Percentiles rank a stretch among this genome's conserved stretches.
phyloP scores from a whole-genome alignment of 2,113 vertebrate genomes.

The Leucosticte australis region DNA sequence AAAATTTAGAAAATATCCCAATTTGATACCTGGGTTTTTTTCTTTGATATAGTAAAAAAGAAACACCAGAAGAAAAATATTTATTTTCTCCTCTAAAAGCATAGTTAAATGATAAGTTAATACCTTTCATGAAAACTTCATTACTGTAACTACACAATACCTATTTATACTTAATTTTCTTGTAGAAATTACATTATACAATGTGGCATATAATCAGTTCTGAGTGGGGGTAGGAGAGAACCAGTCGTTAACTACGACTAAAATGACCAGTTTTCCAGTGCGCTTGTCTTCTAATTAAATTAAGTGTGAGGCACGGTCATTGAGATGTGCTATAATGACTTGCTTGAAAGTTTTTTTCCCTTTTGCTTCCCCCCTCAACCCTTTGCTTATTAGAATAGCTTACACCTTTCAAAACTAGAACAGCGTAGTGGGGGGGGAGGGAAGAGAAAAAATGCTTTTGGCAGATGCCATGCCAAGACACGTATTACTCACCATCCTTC shows the following conservation, averaged over 20 bases:
- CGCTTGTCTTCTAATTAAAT: slow-evolving; percentile 57
- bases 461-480: slow-evolving; percentile 4
- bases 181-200: slow-evolving; percentile 29
- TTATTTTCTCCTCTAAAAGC: neutral
- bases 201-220: neutral
- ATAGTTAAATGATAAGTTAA: slow-evolving; percentile 6
- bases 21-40: neutral
- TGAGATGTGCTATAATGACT: slow-evolving; percentile 19
- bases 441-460: neutral
- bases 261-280: slow-evolving; percentile 44
- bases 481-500: neutral
- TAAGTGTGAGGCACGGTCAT: neutral
- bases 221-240: neutral
- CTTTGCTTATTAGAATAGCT: neutral
- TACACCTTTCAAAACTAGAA: slow-evolving; percentile 15
- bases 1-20: neutral
- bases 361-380: neutral
- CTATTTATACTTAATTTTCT: slow-evolving; percentile 6
- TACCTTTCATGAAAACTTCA: slow-evolving; percentile 11
- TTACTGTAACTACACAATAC: slow-evolving; percentile 13
- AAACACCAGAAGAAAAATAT: neutral
- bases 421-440: neutral
- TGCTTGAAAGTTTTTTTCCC: slow-evolving; percentile 4
- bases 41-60: neutral
- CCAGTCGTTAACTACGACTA: slow-evolving; percentile 21